Evolutionary conservation across 2,113 vertebrate species (phyloP), one percentile per base, ranked within the genome.

Genomic region (Butastur rufipennis): DNA sequence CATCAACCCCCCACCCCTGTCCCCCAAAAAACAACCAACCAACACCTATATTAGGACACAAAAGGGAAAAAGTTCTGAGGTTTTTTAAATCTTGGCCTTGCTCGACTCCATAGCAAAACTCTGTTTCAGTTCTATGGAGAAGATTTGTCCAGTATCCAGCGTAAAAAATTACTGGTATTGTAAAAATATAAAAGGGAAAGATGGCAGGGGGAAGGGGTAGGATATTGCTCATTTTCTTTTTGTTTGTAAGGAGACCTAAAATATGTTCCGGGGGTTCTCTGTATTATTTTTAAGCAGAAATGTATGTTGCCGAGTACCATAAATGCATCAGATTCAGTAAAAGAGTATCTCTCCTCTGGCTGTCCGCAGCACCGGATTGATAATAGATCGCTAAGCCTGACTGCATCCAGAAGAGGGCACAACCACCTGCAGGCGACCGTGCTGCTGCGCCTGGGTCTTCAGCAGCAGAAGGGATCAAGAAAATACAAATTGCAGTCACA

Each of bases 191-290:
- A 48, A 56, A 75, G 16, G 10, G 31, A 31, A 68, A 23, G n/a
- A 9, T 12, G 40, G 22, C 42, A 20, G 26, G 31, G 7, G 16
- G n/a, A 45, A 34, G 15, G 59, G n/a, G 25, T 1, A 12, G 36
- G 20, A 16, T 81, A 14, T 67, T 74, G 12, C 11, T 55, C 10
- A 16, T 13, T 74, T 0, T 0, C 16, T 21, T 55, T 42, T 86
- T 80, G 50, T 52, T 47, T 12, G 0, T 25, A 10, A 9, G 21
- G 40, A 31, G 21, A 23, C 4, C 11, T 42, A 21, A 8, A 14
- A 5, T 9, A 5, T 3, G 2, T 66, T 29, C 7, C 4, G 70
- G 21, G n/a, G 4, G 1, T 19, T 7, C 22, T 23, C 13, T 16
- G 8, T 45, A 2, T 40, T 91, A 20, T 42, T 74, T 87, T 21